These are phyloP conservation scores for Sitta carolinensis DNA, from an alignment of 2,797 vertebrate species.

Conservation along the genomic window DNA sequence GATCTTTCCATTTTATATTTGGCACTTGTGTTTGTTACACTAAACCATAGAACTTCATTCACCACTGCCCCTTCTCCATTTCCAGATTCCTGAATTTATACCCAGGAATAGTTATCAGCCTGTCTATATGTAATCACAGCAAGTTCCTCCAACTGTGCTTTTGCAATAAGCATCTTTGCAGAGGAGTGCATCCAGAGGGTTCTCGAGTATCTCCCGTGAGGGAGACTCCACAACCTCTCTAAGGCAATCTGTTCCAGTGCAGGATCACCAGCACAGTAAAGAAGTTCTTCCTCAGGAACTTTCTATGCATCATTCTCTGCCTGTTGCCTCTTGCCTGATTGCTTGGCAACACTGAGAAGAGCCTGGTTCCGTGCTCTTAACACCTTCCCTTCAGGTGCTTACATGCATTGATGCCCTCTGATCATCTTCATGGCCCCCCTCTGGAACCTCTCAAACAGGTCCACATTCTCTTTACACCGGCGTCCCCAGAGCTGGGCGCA, in stretches of 20 bases:
- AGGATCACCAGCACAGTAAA: neutral
- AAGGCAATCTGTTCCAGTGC: neutral
- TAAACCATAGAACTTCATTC: constrained; percentile 35
- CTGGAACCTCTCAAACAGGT: neutral
- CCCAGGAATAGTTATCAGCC: neutral
- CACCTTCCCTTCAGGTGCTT: neutral
- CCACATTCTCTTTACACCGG: neutral
- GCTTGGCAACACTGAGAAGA: neutral
- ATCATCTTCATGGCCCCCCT: neutral
- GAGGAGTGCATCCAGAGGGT: neutral
- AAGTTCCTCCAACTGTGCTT: neutral
- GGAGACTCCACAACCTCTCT: neutral
- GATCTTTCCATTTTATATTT: neutral
- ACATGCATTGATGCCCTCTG: neutral
- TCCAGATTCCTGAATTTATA: constrained; percentile 44
- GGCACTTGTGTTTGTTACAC: neutral
- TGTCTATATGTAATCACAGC: constrained; percentile 42
- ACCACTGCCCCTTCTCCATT: constrained; percentile 2
- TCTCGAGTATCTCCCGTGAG: neutral
- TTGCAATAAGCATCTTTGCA: neutral
- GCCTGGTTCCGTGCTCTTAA: neutral
- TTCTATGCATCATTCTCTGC: neutral
- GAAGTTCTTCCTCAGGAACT: neutral
- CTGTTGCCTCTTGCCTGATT: neutral
- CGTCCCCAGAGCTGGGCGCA: accelerated